Conservation (phyloP, 2,113 vertebrate species). For the Shinisaurus crocodilurus region DNA sequence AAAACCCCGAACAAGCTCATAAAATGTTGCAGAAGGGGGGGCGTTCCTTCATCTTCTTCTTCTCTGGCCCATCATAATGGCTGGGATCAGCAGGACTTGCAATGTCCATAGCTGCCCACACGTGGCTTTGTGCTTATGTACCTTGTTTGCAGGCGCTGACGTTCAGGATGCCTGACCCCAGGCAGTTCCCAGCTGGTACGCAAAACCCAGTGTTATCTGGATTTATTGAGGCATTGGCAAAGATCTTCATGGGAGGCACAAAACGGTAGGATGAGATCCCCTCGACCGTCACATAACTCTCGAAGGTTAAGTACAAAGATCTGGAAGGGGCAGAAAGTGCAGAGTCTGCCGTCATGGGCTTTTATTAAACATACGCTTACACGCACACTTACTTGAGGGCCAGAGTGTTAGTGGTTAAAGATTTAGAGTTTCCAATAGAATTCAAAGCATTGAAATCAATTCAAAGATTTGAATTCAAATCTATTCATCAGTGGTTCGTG, state of each 20-base stretch:
- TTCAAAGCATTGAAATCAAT: too few relatives aligned
- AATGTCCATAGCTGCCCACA: accelerated
- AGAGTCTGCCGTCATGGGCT: neutral
- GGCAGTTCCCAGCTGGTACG: slow-evolving; percentile 86
- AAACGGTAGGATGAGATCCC: slow-evolving; percentile 87
- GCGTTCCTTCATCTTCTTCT: too few relatives aligned
- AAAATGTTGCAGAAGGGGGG: neutral
- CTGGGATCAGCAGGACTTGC: neutral
- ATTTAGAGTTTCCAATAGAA: too few relatives aligned
- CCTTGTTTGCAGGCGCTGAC: slow-evolving; percentile 91
- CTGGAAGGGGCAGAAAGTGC: slow-evolving; percentile 67
- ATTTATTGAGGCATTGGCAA: slow-evolving; percentile 85
- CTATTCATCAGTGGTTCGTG: too few relatives aligned
- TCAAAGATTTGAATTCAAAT: too few relatives aligned
- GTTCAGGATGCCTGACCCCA: slow-evolving; percentile 89
- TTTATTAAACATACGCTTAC: neutral
- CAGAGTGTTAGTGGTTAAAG: too few relatives aligned
- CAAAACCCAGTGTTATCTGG: slow-evolving; percentile 94
- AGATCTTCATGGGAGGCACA: slow-evolving; percentile 82
- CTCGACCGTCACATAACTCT: slow-evolving; percentile 80
- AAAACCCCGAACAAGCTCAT: too few relatives aligned
- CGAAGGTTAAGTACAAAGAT: slow-evolving; percentile 87
- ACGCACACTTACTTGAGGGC: too few relatives aligned
- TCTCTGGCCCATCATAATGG: neutral
- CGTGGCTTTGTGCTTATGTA: slow-evolving; percentile 43